Evolutionary conservation across 2,797 vertebrate genomes (phyloP).

Genomic region (Periophthalmus magnuspinnatus): DNA sequence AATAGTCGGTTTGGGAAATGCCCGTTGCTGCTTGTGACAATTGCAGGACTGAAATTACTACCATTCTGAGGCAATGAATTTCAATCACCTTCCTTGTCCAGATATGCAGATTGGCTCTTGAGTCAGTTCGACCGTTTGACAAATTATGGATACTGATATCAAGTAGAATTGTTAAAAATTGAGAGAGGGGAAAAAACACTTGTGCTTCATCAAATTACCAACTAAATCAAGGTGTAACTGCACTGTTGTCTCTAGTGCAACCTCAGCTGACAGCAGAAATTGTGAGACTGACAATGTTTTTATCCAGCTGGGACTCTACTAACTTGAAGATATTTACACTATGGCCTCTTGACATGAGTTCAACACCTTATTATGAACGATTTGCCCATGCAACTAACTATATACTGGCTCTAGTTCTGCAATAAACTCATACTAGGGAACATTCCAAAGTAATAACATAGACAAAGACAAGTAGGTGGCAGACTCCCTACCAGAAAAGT

Average conservation of each 20-base stretch:
- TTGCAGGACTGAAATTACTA: constrained; percentile 66
- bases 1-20: constrained; percentile 63
- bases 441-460: no score
- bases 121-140: constrained; percentile 53
- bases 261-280: background rate
- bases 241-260: background rate
- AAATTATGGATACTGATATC: constrained; percentile 56
- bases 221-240: background rate
- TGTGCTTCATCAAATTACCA: background rate
- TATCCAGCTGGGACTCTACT: no score
- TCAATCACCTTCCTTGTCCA: constrained; percentile 73
- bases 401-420: no score
- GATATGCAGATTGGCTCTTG: constrained; percentile 56
- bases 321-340: no score
- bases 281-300: background rate
- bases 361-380: no score
- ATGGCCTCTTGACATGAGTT: no score
- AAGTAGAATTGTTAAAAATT: constrained; percentile 53
- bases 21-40: constrained; percentile 39
- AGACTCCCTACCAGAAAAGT: no score
- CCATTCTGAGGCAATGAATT: constrained; percentile 75
- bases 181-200: background rate
- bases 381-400: no score
- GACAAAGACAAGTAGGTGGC: no score
- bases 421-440: no score